These are phyloP conservation scores for Philantomba maxwellii DNA, from an alignment of 2,113 vertebrate species.

Conservation along the genomic window DNA sequence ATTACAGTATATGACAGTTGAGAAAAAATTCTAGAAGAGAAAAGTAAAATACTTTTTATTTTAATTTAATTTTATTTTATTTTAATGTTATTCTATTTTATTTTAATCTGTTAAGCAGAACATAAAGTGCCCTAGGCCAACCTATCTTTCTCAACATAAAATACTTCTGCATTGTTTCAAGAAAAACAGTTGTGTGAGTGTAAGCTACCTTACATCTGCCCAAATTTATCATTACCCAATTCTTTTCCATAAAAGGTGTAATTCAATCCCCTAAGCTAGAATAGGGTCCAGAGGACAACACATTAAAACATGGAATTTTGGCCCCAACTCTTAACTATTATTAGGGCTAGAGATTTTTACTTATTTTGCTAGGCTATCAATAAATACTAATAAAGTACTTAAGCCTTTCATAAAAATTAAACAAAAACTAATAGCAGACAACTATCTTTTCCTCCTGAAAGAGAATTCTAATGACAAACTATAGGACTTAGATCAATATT, in stretches of 20 bases:
- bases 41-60: neutral
- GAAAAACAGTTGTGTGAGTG: neutral
- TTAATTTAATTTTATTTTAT: fast-evolving
- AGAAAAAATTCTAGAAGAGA: neutral
- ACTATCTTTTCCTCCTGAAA: neutral
- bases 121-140: neutral
- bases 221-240: neutral
- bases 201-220: neutral
- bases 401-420: neutral
- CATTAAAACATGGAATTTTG: neutral
- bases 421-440: neutral
- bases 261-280: neutral
- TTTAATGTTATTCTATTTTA: too few relatives aligned
- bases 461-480: slow-evolving; percentile 10
- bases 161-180: neutral
- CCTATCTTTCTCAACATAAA: neutral
- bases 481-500: neutral
- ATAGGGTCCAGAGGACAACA: neutral
- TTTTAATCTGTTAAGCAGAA: neutral
- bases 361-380: neutral
- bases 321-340: neutral
- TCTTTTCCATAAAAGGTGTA: neutral
- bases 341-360: neutral
- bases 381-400: neutral
- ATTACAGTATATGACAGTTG: neutral